A percentile compares a stretch with the other conserved stretches of the same genome.
These are phyloP conservation scores for Homarus gammarus DNA, from an alignment of 2,888 invertebrate genomes.

Conservation along the genomic window DNA sequence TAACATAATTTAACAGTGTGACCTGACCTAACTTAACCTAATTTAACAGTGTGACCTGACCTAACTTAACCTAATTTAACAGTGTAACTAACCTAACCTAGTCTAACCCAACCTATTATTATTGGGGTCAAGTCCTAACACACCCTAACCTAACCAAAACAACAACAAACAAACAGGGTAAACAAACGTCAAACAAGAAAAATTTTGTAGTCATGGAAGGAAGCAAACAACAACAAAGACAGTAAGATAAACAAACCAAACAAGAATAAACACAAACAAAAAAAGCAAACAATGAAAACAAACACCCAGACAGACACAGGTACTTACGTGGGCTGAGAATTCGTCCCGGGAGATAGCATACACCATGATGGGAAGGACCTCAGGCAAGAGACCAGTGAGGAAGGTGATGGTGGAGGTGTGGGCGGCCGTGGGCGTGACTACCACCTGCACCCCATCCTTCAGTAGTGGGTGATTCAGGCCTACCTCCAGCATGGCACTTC, in stretches of 20 bases:
- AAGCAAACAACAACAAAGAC: no score
- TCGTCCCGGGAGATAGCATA: conserved; percentile 73
- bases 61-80: no score
- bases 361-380: conserved; percentile 70
- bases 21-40: no score
- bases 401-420: conserved; percentile 17
- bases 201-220: neutral
- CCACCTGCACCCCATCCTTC: conserved; percentile 68
- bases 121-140: no score
- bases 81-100: no score
- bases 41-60: no score
- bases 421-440: conserved; percentile 61
- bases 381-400: conserved; percentile 62
- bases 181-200: no score
- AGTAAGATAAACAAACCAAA: no score
- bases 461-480: conserved; percentile 71
- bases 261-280: neutral
- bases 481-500: conserved; percentile 63
- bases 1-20: no score
- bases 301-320: neutral
- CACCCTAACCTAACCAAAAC: neutral
- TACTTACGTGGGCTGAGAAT: conserved; percentile 51
- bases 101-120: no score
- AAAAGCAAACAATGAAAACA: neutral
- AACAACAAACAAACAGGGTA: neutral